Evolutionary conservation across 1,140 invertebrate species (phyloP), one percentile per base, ranked within the genome.

Genomic region (Heliconius hewitsoni): DNA sequence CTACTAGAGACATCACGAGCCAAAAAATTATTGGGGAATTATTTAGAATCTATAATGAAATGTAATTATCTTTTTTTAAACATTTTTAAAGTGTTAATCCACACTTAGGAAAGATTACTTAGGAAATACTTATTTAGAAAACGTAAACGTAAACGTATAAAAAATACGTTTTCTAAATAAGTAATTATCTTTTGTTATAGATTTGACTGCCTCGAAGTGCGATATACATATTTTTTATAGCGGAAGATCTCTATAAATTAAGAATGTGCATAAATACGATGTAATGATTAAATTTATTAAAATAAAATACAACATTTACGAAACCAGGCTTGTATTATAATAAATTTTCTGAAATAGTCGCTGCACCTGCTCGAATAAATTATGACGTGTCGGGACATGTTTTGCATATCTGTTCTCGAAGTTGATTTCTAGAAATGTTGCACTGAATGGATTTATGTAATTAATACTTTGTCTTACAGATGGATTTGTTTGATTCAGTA

Each of bases 341-440:
- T 72, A 72, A 72, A 72, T 72, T 39, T 27, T 73, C 72, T 73
- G 13, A 66, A 71, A 77, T 77, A 55, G 70, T 70, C 66, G 75
- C 60, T 71, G 66, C 75, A 76, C 75, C 75, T 76, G 75, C 75
- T 76, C n/a, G 60, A 76, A 76, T 76, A 76, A 76, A 76, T 76
- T 76, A 76, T 76, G 75, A 76, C 37, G 74, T 75, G 75, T 71
- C 75, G 42, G 75, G 57, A 76, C 66, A 42, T 76, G 66, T 76
- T 76, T 76, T 76, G 66, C 75, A 76, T 76, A 76, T 76, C 66
- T 76, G 74, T 71, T 76, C 37, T 76, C 57, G 37, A 57, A 76
- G 57, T 71, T 66, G 52, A 60, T 30, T 60, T 76, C 60, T 60
- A 76, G 57, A 76, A 70, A 46, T 76, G 19, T 76, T 27, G 8